Evolutionary conservation across 2,797 vertebrate species (phyloP).

Genomic region (Hypotaenidia philippensis): DNA sequence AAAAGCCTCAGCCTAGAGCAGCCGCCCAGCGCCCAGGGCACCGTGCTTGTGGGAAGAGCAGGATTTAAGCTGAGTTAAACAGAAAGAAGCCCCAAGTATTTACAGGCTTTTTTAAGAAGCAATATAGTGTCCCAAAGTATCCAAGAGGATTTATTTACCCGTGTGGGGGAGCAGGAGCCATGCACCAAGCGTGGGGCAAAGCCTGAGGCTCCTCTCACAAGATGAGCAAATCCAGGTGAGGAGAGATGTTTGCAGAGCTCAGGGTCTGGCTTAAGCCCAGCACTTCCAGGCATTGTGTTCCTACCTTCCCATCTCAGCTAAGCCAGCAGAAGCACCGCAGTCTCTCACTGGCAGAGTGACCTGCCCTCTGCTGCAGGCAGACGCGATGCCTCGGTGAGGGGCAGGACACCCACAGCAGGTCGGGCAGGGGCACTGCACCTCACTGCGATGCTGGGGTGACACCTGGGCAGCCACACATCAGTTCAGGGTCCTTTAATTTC

Average conservation of each 20-base stretch:
- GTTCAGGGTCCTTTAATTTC: too few species aligned
- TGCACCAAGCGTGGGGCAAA: not conserved
- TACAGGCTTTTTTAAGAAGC: rapidly evolving
- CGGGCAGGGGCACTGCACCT: rapidly evolving
- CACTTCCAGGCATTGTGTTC: not conserved
- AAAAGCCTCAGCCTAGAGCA: not conserved
- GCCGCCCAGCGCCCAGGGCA: rapidly evolving
- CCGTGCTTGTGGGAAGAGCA: not conserved
- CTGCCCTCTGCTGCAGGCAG: too few species aligned
- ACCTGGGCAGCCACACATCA: too few species aligned
- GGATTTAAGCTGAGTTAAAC: not conserved
- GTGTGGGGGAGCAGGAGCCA: not conserved
- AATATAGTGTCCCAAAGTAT: rapidly evolving
- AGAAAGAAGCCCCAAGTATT: not conserved
- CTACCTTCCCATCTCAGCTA: too few species aligned
- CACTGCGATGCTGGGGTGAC: too few species aligned
- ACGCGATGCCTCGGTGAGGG: rapidly evolving
- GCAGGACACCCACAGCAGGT: not conserved
- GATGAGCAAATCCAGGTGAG: not conserved
- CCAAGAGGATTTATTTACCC: not conserved
- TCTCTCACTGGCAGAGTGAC: rapidly evolving
- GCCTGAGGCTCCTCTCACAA: not conserved
- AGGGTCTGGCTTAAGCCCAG: not conserved
- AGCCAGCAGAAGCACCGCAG: rapidly evolving
- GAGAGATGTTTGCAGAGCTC: not conserved